Evolutionary conservation across 2,797 vertebrate genomes (phyloP), one percentile per base, ranked within the genome.

Genomic region (Anguilla megastoma): DNA sequence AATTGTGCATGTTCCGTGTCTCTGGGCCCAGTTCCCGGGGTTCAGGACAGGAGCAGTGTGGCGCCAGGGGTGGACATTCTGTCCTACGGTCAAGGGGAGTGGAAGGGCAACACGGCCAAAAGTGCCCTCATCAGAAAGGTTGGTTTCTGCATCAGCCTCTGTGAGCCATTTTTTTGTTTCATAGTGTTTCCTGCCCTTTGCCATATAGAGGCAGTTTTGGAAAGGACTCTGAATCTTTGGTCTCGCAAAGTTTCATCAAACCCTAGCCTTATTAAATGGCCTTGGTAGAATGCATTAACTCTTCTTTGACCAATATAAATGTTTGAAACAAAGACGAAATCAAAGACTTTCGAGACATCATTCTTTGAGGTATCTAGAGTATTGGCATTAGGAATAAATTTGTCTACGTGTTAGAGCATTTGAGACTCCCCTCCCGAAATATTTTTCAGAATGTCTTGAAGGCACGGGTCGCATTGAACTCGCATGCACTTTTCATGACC

Each of bases 91-190:
- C 95, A 97, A 91, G 96, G 94, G 86, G 98, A 99, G 92, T 99
- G 98, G 98, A 97, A 96, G 94, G 98, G 98, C 92, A 97, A 97
- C 85, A 99, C 98, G 0, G 94, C 97, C 88, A 98, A 96, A 92
- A 98, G 98, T 87, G 95, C 95, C 82, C 96, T 96, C 76, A 99
- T 99, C 93, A 97, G 95, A 94, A 98, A 98, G 97, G 98, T 99
- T 86, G 69, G 92, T 89, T 87, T 90, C 16, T 79, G 5, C 36
- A 79, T 87, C 30, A 69, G 88, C 60, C n/a, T 21, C 33, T 41
- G 83, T 76, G 56, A 52, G 83, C 87, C 69, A 50, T 24, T 45
- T 45, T 45, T 50, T 48, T 90, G 33, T 85, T 83, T 50, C 41
- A 6, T 3, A 52, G 10, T 71, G 16, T 79, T 82, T n/a, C 52